Conservation (phyloP, 2,113 vertebrate species). For the Amia ocellicauda region DNA sequence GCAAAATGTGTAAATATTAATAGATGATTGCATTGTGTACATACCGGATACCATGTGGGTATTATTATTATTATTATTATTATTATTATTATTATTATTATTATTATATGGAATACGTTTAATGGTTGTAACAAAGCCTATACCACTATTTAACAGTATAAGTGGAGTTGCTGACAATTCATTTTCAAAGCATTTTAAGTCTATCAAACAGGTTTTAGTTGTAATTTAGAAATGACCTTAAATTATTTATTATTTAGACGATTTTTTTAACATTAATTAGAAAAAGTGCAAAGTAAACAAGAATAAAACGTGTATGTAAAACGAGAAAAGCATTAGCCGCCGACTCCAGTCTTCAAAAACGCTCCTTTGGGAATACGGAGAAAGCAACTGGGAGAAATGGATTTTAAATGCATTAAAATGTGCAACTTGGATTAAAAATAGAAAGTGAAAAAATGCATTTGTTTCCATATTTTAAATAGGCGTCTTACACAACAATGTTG, state of each 20-base stretch:
- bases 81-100: conserved; percentile 14
- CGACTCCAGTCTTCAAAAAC: conserved; percentile 26
- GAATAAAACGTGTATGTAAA: conserved; percentile 36
- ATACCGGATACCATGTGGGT: background rate
- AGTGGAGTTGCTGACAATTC: background rate
- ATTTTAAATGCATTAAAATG: too few relatives aligned
- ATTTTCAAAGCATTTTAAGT: background rate
- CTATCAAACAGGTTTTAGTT: background rate
- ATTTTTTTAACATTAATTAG: conserved; percentile 27
- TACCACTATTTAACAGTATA: background rate
- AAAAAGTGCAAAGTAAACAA: conserved; percentile 27
- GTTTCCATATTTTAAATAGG: too few relatives aligned
- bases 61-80: background rate
- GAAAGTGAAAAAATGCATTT: too few relatives aligned
- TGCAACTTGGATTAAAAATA: too few relatives aligned
- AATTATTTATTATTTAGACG: background rate
- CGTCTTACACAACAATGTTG: too few relatives aligned
- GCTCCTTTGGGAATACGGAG: conserved; percentile 26
- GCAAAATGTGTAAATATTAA: background rate
- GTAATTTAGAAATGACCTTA: background rate
- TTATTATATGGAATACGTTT: too few relatives aligned
- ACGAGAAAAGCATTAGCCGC: conserved; percentile 1
- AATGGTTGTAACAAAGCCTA: background rate
- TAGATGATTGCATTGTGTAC: background rate
- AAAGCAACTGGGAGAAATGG: conserved; percentile 3